These are phyloP conservation scores for Heliconius cydno DNA, from an alignment of 2,888 invertebrate genomes.

Conservation along the genomic window DNA sequence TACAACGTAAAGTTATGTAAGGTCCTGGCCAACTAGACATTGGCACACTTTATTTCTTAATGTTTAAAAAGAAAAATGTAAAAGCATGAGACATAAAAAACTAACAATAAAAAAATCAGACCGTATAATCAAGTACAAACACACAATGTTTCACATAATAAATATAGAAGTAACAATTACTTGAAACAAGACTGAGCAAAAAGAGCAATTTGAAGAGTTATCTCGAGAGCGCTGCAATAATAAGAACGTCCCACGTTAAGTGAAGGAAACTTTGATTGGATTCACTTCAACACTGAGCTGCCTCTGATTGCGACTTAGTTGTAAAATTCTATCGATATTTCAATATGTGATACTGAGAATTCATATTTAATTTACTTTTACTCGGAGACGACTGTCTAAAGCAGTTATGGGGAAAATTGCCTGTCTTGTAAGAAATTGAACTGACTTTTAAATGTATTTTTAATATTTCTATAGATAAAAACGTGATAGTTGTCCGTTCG, in stretches of 20 bases:
- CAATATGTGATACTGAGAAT: slow-evolving; percentile 18
- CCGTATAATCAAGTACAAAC: too few relatives aligned
- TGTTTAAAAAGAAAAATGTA: too few relatives aligned
- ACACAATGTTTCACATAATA: too few relatives aligned
- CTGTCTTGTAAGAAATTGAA: slow-evolving; percentile 12
- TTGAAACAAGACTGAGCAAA: slow-evolving; percentile 7
- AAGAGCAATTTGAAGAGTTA: slow-evolving; percentile 27
- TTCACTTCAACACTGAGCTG: slow-evolving; percentile 37
- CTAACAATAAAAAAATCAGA: too few relatives aligned
- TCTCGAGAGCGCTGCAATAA: slow-evolving; percentile 42
- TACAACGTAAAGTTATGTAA: too few relatives aligned
- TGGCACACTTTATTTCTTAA: too few relatives aligned
- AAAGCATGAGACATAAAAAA: too few relatives aligned
- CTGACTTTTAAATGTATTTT: neutral
- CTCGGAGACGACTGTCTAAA: neutral
- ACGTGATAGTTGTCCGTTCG: neutral
- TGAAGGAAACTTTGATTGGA: slow-evolving; percentile 50
- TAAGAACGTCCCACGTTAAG: slow-evolving; percentile 42
- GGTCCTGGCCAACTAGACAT: too few relatives aligned
- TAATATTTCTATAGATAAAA: neutral
- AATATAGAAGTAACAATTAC: slow-evolving; percentile 5
- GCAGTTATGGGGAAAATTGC: neutral
- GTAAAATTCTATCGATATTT: slow-evolving; percentile 18
- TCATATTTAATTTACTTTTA: slow-evolving; percentile 17
- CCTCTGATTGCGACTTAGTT: slow-evolving; percentile 22